Evolutionary conservation across 2,888 invertebrate species (phyloP).

Genomic region (Thecocarcelia acutangulata): DNA sequence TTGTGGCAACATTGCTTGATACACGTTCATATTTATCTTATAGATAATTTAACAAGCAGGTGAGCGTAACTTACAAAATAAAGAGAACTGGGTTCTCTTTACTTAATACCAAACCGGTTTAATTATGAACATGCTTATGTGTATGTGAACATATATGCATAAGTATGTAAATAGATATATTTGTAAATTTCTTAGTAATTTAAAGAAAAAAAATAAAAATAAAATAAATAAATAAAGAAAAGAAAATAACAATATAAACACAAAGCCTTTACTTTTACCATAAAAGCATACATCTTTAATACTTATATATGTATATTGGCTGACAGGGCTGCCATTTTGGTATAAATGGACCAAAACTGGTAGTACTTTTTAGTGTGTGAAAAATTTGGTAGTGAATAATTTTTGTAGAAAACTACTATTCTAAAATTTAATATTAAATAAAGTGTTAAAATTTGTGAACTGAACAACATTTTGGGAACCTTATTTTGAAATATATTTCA

Average conservation of each 20-base stretch:
- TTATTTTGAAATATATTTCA: no score
- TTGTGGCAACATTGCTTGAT: no score
- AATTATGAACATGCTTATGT: slow-evolving; percentile 18
- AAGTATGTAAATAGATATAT: slow-evolving; percentile 34
- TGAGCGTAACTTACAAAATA: not conserved
- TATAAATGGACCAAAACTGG: no score
- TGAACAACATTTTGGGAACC: no score
- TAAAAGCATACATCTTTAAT: slow-evolving; percentile 45
- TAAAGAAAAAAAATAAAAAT: slow-evolving; percentile 23
- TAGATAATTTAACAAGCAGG: slow-evolving; percentile 20
- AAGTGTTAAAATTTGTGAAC: no score
- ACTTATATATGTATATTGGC: slow-evolving; percentile 18
- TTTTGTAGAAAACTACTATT: no score
- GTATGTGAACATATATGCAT: slow-evolving; percentile 38
- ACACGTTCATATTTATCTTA: slow-evolving; percentile 30
- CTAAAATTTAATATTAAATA: no score
- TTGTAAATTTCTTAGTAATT: slow-evolving; percentile 64
- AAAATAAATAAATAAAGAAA: slow-evolving; percentile 14
- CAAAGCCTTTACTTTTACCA: slow-evolving; percentile 63
- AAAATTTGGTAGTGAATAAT: no score
- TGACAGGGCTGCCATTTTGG: slow-evolving; percentile 3
- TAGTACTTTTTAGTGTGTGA: no score
- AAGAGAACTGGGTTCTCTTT: slow-evolving; percentile 38
- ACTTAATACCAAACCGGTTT: slow-evolving; percentile 59
- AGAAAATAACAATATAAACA: slow-evolving; percentile 48